Evolutionary conservation across 2,888 invertebrate genomes (phyloP), one percentile per base, ranked within the genome.

Genomic region (Congeria kusceri): DNA sequence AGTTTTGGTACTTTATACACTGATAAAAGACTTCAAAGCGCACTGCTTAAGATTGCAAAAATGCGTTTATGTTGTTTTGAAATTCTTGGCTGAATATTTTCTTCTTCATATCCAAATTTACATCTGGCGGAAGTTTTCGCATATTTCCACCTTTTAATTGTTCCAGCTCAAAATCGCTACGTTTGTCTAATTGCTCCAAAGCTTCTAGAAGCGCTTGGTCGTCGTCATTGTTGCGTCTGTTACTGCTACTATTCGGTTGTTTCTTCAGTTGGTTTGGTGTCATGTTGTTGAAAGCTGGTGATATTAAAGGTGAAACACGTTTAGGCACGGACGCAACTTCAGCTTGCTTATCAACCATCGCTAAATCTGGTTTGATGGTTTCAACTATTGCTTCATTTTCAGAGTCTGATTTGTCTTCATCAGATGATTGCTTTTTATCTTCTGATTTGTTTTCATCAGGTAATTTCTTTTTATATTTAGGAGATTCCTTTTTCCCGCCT

Each of bases 21-120:
- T n/a, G n/a, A n/a, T n/a, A n/a, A n/a, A n/a, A n/a, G n/a, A n/a
- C n/a, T n/a, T n/a, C n/a, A n/a, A n/a, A n/a, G n/a, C n/a, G n/a
- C n/a, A n/a, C n/a, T n/a, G 0, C 23, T 58, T 72, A 72, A 7
- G 71, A 72, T 44, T 83, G 76, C 20, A 83, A 39, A 47, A 83
- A 83, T 7, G 44, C 13, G 23, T 83, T 76, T 2, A 83, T 80
- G 32, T 69, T 83, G 18, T 69, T 57, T 47, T 83, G 83, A 65
- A 83, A 83, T 23, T 83, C 79, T 59, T 71, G 63, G 23, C 79
- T 77, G 63, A 83, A 83, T 57, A 83, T 80, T 29, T 83, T 83
- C 77, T 83, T 79, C 39, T 80, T 74, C 77, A 83, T 77, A 11
- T 77, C 63, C n/a, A 62, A 44, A 49, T 83, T 72, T 13, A 83